A percentile compares a stretch with the other conserved stretches of the same genome.
phyloP scores from a whole-genome alignment of 2,113 vertebrate genomes.

The Dendrocopos noguchii region DNA sequence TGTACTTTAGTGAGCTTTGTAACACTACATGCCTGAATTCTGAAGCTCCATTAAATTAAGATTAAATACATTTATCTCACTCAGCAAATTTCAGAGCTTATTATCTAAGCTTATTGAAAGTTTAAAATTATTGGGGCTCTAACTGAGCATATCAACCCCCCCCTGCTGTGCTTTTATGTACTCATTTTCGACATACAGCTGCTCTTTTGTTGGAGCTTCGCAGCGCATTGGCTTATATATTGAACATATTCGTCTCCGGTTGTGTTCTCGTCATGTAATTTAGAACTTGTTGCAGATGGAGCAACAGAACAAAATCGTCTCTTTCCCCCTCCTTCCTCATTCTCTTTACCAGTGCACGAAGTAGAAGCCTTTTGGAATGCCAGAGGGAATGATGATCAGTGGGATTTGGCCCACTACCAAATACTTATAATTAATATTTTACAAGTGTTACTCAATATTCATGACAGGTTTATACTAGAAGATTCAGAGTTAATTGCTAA shows the following conservation, averaged over 20 bases:
- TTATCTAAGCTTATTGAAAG: neutral
- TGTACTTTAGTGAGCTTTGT: neutral
- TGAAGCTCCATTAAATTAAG: neutral
- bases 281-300: neutral
- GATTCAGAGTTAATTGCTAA: constrained; percentile 19
- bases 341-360: neutral
- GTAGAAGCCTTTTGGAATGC: neutral
- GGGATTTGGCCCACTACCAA: neutral
- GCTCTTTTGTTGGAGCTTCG: neutral
- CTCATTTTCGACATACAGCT: neutral
- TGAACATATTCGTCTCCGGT: neutral
- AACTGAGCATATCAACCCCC: neutral
- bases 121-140: neutral
- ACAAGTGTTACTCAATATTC: neutral
- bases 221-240: neutral
- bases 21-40: neutral
- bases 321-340: neutral
- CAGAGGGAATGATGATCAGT: neutral
- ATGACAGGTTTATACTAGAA: neutral
- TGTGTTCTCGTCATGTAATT: neutral
- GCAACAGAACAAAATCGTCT: neutral
- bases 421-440: constrained; percentile 12
- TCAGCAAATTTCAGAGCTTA: constrained; percentile 4
- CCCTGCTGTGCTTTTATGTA: neutral
- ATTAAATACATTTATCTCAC: neutral